A percentile compares a stretch with the other conserved stretches of the same genome.
phyloP scores from a whole-genome alignment of 2,113 vertebrate species.

The Xenopus borealis region DNA sequence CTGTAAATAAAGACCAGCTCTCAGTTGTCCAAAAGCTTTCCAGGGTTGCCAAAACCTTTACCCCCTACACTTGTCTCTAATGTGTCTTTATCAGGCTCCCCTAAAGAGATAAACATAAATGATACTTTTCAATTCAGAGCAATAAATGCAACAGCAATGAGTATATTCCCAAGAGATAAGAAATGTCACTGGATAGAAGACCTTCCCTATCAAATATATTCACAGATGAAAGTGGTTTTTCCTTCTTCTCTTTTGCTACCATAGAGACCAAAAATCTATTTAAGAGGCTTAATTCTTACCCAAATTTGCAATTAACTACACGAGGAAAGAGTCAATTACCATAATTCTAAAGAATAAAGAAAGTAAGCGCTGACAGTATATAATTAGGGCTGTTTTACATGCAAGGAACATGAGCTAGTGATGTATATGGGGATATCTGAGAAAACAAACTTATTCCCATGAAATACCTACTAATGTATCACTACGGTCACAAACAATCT shows the following conservation, averaged over 20 bases:
- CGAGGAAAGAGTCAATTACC: constrained; percentile 66
- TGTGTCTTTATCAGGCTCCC: too few species aligned
- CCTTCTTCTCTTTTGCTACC: constrained; percentile 60
- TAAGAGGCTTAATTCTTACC: constrained; percentile 68
- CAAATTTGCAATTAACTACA: constrained; percentile 75
- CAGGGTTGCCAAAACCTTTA: too few species aligned
- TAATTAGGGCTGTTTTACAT: constrained; percentile 66
- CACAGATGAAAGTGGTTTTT: constrained; percentile 68
- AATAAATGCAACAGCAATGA: background rate
- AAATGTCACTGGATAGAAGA: background rate
- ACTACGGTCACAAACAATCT: background rate
- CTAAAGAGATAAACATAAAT: too few species aligned
- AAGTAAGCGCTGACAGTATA: constrained; percentile 63
- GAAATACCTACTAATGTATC: background rate
- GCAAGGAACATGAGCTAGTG: constrained; percentile 57
- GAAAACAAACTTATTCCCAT: constrained; percentile 45
- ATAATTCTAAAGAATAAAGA: constrained; percentile 67
- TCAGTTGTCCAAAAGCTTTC: too few species aligned
- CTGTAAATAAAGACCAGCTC: too few species aligned
- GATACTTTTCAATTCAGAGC: background rate
- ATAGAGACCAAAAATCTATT: constrained; percentile 65
- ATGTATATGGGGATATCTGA: constrained; percentile 45
- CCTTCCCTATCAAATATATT: constrained; percentile 47
- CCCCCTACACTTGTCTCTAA: too few species aligned
- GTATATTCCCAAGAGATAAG: background rate